phyloP scores from a whole-genome alignment of 2,888 invertebrate genomes.

The Epinotia bilunana region DNA sequence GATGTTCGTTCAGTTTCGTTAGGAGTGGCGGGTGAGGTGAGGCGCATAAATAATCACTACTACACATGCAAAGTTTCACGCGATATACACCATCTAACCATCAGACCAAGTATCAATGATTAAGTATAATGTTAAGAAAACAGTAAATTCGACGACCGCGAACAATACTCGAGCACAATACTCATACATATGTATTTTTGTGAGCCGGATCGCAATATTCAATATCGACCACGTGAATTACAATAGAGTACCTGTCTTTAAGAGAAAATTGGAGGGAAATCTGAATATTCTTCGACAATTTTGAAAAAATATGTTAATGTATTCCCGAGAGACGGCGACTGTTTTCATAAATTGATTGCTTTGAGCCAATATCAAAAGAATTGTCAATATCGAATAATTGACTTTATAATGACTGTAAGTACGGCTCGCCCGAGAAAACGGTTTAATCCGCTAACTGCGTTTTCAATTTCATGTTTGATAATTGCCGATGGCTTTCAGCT shows the following conservation, averaged over 20 bases:
- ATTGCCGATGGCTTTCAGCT: constrained; percentile 8
- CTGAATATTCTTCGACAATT: constrained; percentile 78
- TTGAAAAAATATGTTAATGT: constrained; percentile 78
- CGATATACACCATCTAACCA: neutral
- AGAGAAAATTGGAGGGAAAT: constrained; percentile 76
- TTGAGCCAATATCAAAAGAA: constrained; percentile 72
- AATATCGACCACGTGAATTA: constrained; percentile 74
- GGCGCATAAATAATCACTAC: too few relatives aligned
- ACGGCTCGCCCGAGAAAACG: neutral
- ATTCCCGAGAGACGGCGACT: constrained; percentile 68
- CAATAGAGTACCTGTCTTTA: constrained; percentile 73
- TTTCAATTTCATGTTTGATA: constrained; percentile 13
- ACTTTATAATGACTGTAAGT: constrained; percentile 50
- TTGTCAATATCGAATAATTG: constrained; percentile 66
- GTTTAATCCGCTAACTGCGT: constrained; percentile 15
- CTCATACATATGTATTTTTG: constrained; percentile 67
- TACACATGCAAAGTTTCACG: too few relatives aligned
- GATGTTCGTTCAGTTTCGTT: too few relatives aligned
- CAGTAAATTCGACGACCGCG: constrained; percentile 16
- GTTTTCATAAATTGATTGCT: constrained; percentile 80
- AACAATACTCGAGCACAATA: constrained; percentile 39
- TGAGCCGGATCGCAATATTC: constrained; percentile 68
- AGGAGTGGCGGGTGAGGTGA: too few relatives aligned
- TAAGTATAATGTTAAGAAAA: constrained; percentile 15
- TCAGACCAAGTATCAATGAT: neutral